These are phyloP conservation scores for Sorex fumeus DNA, from an alignment of 2,113 vertebrate genomes.

Conservation along the genomic window DNA sequence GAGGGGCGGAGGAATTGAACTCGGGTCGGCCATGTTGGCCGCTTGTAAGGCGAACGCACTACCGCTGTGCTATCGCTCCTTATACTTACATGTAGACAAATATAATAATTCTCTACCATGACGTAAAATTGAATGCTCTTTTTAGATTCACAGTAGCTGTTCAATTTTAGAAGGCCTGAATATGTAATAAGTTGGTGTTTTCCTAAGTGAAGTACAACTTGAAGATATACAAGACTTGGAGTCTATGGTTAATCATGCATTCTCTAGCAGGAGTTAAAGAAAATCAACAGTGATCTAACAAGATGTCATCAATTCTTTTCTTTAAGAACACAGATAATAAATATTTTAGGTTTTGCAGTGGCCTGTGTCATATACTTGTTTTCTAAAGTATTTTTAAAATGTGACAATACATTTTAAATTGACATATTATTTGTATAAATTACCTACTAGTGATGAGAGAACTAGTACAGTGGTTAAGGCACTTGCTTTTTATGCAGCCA, in stretches of 20 bases:
- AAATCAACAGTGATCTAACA: slow-evolving; percentile 29
- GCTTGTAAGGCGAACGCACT: no score
- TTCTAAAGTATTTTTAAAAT: background rate
- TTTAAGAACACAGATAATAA: slow-evolving; percentile 38
- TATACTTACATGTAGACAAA: no score
- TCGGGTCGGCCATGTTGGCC: no score
- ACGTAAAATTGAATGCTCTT: slow-evolving; percentile 29
- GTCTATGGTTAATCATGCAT: slow-evolving; percentile 6
- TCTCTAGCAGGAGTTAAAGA: slow-evolving; percentile 19
- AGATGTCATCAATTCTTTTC: background rate
- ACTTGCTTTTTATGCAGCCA: no score
- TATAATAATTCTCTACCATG: background rate
- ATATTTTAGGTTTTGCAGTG: slow-evolving; percentile 38
- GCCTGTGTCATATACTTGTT: slow-evolving; percentile 1
- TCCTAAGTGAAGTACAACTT: slow-evolving; percentile 13
- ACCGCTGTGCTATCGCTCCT: no score
- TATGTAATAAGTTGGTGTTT: background rate
- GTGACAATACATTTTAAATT: background rate
- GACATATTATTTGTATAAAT: background rate
- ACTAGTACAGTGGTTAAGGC: no score
- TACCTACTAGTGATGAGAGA: no score
- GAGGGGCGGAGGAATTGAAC: no score
- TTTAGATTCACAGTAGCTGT: background rate
- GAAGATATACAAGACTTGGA: background rate
- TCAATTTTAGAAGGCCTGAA: background rate